These are phyloP conservation scores for Hypercompe scribonia DNA, from an alignment of 2,888 invertebrate genomes.

Conservation along the genomic window DNA sequence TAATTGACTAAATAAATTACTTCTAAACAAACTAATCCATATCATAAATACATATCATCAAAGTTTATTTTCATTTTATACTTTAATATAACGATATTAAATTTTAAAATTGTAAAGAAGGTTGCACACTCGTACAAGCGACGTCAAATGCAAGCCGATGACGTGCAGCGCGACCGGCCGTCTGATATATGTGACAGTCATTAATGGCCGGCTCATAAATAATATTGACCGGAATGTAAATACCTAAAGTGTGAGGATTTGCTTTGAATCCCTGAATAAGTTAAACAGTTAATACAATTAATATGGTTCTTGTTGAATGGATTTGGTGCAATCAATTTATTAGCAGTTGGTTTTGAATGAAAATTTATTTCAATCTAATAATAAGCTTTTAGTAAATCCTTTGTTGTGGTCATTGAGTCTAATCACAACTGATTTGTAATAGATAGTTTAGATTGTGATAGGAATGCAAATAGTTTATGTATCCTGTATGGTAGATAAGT, in stretches of 20 bases:
- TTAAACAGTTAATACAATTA: slow-evolving; percentile 42
- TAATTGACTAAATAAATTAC: no score
- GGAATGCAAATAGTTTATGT: background rate
- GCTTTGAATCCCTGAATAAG: slow-evolving; percentile 37
- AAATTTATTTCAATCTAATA: background rate
- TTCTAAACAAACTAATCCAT: background rate
- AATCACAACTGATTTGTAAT: background rate
- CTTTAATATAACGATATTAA: slow-evolving; percentile 61
- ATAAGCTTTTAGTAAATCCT: background rate
- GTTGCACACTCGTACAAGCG: slow-evolving; percentile 54
- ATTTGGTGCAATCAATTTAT: slow-evolving; percentile 13
- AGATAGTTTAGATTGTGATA: background rate
- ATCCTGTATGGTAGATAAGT: background rate
- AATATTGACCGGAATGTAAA: slow-evolving; percentile 60
- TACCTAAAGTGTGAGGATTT: slow-evolving; percentile 42
- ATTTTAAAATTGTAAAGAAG: slow-evolving; percentile 64
- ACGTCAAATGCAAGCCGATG: slow-evolving; percentile 53
- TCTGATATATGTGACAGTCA: slow-evolving; percentile 66
- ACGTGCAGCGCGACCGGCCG: slow-evolving; percentile 58
- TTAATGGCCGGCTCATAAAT: slow-evolving; percentile 62
- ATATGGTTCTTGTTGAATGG: slow-evolving; percentile 16
- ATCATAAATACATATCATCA: background rate
- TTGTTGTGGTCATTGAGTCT: background rate
- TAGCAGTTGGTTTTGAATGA: background rate
- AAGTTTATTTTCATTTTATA: slow-evolving; percentile 49